phyloP scores from a whole-genome alignment of 2,113 vertebrate species.

The Machaerirhynchus nigripectus region DNA sequence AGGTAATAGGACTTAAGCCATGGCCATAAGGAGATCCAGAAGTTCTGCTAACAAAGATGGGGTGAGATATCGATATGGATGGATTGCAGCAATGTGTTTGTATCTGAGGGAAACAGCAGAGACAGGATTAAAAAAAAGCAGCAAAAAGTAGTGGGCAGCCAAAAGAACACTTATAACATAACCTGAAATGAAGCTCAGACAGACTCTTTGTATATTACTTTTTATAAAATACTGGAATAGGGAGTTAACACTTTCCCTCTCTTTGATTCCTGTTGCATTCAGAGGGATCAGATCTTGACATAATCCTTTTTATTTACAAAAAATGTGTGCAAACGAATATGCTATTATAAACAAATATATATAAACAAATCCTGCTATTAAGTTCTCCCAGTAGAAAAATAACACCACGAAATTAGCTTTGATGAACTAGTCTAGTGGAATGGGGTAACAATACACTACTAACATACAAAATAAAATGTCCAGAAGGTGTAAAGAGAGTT shows the following conservation, averaged over 20 bases:
- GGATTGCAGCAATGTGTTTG: background rate
- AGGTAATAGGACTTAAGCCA: background rate
- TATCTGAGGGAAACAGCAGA: background rate
- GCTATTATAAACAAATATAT: no score
- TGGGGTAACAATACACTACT: background rate
- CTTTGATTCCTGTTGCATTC: background rate
- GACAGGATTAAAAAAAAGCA: accelerated
- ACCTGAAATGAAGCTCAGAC: background rate
- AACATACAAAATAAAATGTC: background rate
- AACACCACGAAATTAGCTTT: background rate
- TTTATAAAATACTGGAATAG: background rate
- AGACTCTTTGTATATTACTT: background rate
- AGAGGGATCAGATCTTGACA: background rate
- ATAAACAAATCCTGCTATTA: background rate
- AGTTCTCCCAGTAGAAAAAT: background rate
- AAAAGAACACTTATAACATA: background rate
- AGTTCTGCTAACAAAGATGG: background rate
- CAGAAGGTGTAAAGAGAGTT: background rate
- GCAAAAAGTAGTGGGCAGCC: background rate
- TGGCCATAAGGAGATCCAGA: background rate
- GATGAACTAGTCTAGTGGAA: background rate
- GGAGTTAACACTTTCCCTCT: background rate
- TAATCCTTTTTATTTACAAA: background rate
- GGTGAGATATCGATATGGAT: accelerated
- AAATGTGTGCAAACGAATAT: background rate